Evolutionary conservation across 1,140 invertebrate species (phyloP), one percentile per base, ranked within the genome.

Genomic region (Prorops nasuta): DNA sequence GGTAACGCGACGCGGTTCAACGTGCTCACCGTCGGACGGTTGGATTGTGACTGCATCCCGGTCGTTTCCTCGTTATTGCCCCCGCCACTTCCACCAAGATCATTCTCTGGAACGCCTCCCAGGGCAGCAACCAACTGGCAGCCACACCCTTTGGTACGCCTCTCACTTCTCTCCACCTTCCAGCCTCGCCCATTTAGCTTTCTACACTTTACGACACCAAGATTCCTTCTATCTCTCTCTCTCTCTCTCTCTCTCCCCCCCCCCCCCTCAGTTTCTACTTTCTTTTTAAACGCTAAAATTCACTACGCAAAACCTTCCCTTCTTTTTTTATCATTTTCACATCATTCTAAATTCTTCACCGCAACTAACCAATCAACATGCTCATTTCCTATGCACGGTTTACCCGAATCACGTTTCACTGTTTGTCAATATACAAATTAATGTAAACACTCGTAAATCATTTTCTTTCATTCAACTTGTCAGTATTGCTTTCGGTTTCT

Each of bases 11-110:
- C 44, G 49, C 48, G 45, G 52, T 44, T 44, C 52, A 37, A 44
- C 28, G 38, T 62, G 49, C 50, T 56, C 37, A 59, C 64, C 58
- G 62, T 53, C 58, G 63, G 65, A 64, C 61, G 65, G 61, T 47
- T 62, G 45, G 67, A 68, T 66, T 64, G 62, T 57, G 64, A 74
- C 71, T 74, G 69, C 56, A 54, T 57, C 42, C 52, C 36, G 51
- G 34, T 45, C 44, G 57, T 34, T 48, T 51, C 44, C 31, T 31
- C 39, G 51, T 16, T 47, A 28, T 50, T 49, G 39, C 54, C 54
- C 59, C 65, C 54, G 48, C 64, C 39, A 51, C 17, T 8, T 20
- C n/a, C 8, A 2, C 21, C 17, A 9, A 24, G 15, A 40, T n/a
- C 44, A 12, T 14, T 16, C 18, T 3, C 39, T 18, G 22, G n/a